phyloP scores from a whole-genome alignment of 2,113 vertebrate genomes.

The Nicator chloris region DNA sequence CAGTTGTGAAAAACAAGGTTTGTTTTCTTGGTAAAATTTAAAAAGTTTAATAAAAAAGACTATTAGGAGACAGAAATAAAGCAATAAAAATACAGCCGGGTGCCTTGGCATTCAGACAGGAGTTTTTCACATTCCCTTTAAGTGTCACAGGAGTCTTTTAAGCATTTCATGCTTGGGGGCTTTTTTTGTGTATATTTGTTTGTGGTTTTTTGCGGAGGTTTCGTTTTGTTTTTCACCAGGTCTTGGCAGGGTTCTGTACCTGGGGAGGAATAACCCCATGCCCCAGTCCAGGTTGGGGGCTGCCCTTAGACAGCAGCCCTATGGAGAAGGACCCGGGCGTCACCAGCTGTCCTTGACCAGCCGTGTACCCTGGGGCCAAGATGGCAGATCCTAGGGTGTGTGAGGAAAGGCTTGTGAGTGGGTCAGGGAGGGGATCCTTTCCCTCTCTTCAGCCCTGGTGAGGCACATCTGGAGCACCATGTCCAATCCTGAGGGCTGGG shows the following conservation, averaged over 20 bases:
- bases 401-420: not conserved
- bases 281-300: not conserved
- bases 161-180: not conserved
- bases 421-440: no score
- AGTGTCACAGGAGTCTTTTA: not conserved
- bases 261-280: not conserved
- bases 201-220: not conserved
- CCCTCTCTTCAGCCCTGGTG: not conserved
- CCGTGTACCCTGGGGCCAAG: not conserved
- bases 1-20: no score
- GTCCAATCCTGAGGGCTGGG: not conserved
- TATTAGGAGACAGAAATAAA: no score
- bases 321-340: not conserved
- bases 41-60: no score
- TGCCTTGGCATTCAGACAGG: no score
- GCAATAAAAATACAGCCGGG: no score
- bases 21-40: no score
- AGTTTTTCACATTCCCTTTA: no score
- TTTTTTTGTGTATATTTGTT: not conserved
- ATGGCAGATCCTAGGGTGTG: not conserved
- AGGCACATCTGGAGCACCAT: not conserved
- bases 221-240: not conserved
- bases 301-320: not conserved
- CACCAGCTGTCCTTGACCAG: not conserved
- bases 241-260: not conserved